A percentile compares a stretch with the other conserved stretches of the same genome.
Conservation (phyloP, 2,113 vertebrate species). For the Notechis scutatus region DNA sequence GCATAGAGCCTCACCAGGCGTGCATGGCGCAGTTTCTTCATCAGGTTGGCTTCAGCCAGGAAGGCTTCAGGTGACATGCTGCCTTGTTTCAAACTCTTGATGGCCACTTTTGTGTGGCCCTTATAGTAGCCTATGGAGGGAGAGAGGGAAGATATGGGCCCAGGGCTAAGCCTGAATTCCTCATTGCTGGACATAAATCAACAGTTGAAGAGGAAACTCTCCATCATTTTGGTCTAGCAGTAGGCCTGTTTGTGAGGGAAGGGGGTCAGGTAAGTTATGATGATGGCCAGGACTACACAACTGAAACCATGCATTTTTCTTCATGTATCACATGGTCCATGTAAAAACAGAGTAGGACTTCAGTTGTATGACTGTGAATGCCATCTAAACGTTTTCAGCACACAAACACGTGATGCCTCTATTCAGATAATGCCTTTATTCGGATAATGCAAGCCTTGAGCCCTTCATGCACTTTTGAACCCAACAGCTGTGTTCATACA, state of each 20-base stretch:
- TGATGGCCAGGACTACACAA: neutral
- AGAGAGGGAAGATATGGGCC: neutral
- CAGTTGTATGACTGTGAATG: neutral
- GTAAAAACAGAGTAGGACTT: neutral
- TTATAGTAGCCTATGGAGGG: slow-evolving; percentile 80
- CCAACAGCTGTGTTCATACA: neutral
- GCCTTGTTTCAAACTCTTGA: slow-evolving; percentile 92
- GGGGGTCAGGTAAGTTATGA: neutral
- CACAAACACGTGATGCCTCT: neutral
- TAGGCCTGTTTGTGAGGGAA: neutral
- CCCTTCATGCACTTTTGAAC: neutral
- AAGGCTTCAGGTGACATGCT: slow-evolving; percentile 94
- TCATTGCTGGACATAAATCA: neutral
- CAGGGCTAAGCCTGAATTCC: neutral
- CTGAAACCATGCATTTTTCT: neutral
- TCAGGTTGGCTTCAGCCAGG: slow-evolving; percentile 94
- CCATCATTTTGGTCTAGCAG: neutral
- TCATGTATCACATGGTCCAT: neutral
- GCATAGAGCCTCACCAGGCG: slow-evolving; percentile 90
- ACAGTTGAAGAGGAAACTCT: neutral
- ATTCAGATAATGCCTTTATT: neutral
- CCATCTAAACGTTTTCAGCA: neutral
- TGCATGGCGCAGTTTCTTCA: slow-evolving; percentile 91
- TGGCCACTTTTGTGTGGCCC: slow-evolving; percentile 86
- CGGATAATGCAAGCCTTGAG: neutral